phyloP scores from a whole-genome alignment of 2,113 vertebrate genomes.

The Laterallus jamaicensis region DNA sequence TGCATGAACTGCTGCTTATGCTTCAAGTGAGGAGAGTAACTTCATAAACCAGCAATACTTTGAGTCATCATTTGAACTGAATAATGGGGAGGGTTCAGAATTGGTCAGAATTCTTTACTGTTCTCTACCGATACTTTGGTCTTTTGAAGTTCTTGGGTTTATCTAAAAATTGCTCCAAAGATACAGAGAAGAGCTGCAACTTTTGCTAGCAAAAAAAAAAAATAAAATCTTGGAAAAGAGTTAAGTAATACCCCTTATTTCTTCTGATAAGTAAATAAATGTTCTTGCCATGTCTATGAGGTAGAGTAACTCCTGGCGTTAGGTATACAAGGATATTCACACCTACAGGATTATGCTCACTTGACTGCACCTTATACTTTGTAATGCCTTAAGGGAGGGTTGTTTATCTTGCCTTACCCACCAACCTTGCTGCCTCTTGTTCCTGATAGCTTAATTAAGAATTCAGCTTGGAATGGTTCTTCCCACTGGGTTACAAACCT shows the following conservation, averaged over 20 bases:
- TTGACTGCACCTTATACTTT: constrained; percentile 53
- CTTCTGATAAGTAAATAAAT: constrained; percentile 31
- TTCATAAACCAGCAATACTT: not conserved
- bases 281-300: not conserved
- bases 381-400: constrained; percentile 30
- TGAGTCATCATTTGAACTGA: not conserved
- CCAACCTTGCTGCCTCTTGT: constrained; percentile 54
- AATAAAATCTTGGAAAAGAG: not conserved
- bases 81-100: not conserved
- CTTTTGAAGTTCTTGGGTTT: not conserved
- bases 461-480: constrained; percentile 48
- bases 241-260: constrained; percentile 5
- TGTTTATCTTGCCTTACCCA: constrained; percentile 55
- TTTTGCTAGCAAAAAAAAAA: not conserved
- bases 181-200: not conserved
- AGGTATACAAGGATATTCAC: constrained; percentile 57
- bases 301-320: constrained; percentile 23
- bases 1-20: not conserved
- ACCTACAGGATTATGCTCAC: constrained; percentile 67
- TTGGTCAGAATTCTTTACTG: not conserved
- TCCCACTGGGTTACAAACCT: constrained; percentile 64
- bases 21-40: not conserved
- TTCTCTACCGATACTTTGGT: not conserved
- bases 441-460: constrained; percentile 70
- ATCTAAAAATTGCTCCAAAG: not conserved